Base-by-base conservation (phyloP, 2,888 invertebrate species). In the Euzetes globulus region DNA sequence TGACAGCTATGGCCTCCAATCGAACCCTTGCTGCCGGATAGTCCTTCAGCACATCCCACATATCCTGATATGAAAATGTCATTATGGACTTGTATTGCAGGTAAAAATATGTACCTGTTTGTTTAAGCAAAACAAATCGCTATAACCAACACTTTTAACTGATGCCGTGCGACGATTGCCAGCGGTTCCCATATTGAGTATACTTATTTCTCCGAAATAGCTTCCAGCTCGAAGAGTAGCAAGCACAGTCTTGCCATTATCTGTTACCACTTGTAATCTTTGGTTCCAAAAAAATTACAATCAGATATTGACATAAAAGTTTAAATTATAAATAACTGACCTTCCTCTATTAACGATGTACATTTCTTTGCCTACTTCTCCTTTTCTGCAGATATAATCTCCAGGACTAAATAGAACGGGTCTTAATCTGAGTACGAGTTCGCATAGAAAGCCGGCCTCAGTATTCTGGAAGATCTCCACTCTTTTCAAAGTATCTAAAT, bases 391-490 rank as follows among this genome's bases (percentile, higher is more conserved):
- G 83, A 98, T 97, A 85, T 93, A 98, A 85, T 98, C 98, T 75
- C 97, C 96, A 33, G 98, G 98, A 80, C 96, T 96, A 86, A 97
- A 98, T 78, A 98, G 88, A 72, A 97, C 96, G 72, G 97, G 97
- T 80, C 95, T 87, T 78, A 98, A 87, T 83, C 94, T 88, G 78
- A 98, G 87, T 80, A 98, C 98, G 81, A 98, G 87, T 85, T 97
- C 97, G 84, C 97, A 96, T 78, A 98, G 88, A 86, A 98, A 98
- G 75, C 98, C 98, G 77, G 97, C 97, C 85, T 98, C 98, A 72
- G 97, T 98, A 85, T 97, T 96, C 86, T 98, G 97, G 86, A 98
- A 98, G 83, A 98, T 98, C 86, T 98, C 97, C 82, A 98, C 95
- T 84, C 94, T 87, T 84, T 95, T 95, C 83, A 98, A 86, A 77